Percentiles rank a stretch among this genome's conserved stretches.
Evolutionary conservation across 2,888 invertebrate genomes (phyloP).

Genomic region (Rhaphigaster nebulosa): DNA sequence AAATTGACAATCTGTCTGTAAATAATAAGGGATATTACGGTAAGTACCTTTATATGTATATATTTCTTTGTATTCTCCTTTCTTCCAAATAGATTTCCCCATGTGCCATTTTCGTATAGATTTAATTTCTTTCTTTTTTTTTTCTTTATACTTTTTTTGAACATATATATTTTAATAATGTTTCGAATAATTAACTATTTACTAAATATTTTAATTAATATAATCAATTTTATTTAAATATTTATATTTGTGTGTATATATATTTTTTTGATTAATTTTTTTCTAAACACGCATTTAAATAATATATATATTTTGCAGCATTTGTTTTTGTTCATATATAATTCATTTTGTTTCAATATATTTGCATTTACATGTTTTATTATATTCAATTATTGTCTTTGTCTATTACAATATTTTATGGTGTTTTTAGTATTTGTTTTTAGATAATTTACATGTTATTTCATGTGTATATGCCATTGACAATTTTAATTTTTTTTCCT

Average conservation of each 20-base stretch:
- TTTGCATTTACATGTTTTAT: conserved; percentile 21
- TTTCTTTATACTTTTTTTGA: background rate
- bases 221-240: background rate
- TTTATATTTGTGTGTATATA: background rate
- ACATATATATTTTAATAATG: background rate
- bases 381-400: conserved; percentile 20
- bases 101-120: conserved; percentile 19
- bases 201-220: background rate
- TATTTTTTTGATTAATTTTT: background rate
- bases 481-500: background rate
- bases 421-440: conserved; percentile 32
- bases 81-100: conserved; percentile 29
- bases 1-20: conserved; percentile 10
- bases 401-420: conserved; percentile 17
- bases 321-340: background rate
- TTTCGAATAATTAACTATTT: background rate
- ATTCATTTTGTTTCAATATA: background rate
- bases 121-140: background rate
- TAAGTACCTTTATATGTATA: conserved; percentile 44
- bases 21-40: conserved; percentile 30
- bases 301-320: background rate
- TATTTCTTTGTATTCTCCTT: conserved; percentile 28
- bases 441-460: background rate
- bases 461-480: background rate
- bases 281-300: background rate